Base-by-base conservation (phyloP, 92 coral and sea anemone genomes). In the Desmophyllum pertusum region DNA sequence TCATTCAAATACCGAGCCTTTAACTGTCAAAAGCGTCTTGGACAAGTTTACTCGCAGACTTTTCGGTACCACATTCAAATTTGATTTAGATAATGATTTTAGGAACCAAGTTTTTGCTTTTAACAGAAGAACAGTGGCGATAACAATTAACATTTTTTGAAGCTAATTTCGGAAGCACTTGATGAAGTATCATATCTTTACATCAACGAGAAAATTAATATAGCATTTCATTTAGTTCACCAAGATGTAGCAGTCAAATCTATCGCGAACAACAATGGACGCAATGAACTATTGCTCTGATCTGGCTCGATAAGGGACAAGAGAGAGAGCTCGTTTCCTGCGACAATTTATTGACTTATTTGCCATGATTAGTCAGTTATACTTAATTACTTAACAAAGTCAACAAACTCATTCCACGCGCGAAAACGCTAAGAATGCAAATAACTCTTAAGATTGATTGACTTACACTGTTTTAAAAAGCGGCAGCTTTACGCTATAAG, bases 101-200 rank as follows among this genome's bases (percentile, higher is more conserved):
- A n/a, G 14, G 81, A 39, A 25, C 33, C 48, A 33, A 77, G 35
- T 27, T 77, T 77, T 55, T 55, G 18, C 40, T 51, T 51, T 33
- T 65, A 31, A 65, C 42, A 36, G 41, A 31, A 15, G 4, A 65
- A 0, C 38, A 65, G 38, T 0, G 46, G 21, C 71, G 70, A 43
- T 78, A 39, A 41, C 62, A 43, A 63, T 79, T 38, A 79, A 40
- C 40, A 79, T 63, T 64, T 61, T 65, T 79, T 42, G 43, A 40
- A 78, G 82, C 82, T 78, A 78, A 78, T 78, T 78, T 78, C 62
- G 84, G 75, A 79, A 65, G 64, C 74, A 66, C 57, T 79, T 66
- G 62, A 66, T 35, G 76, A 62, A 68, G 66, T 46, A 37, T 80
- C 76, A 29, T 80, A 80, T 80, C 84, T 80, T 68, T 80, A 68